These are phyloP conservation scores for Mustela nigripes DNA, from an alignment of 2,113 vertebrate species.

Conservation along the genomic window DNA sequence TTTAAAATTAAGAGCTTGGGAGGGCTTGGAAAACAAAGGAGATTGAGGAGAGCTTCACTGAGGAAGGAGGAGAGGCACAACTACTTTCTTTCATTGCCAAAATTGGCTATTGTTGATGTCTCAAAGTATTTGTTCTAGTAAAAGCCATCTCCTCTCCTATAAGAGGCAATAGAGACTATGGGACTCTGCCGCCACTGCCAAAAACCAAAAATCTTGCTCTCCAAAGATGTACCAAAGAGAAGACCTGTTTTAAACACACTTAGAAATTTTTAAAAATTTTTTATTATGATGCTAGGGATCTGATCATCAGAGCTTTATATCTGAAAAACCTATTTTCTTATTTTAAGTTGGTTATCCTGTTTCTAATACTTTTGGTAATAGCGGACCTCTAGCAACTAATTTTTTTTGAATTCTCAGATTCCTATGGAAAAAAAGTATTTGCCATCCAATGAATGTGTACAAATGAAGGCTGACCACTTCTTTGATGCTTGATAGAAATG, in stretches of 20 bases:
- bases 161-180: not conserved
- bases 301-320: not conserved
- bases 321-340: not conserved
- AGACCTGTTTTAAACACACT: not conserved
- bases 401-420: not conserved
- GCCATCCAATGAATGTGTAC: not conserved
- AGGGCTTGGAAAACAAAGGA: not conserved
- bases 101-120: not conserved
- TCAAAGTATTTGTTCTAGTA: not conserved
- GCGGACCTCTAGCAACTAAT: not conserved
- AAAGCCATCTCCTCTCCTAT: not conserved
- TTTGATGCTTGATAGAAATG: not conserved
- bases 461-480: not conserved
- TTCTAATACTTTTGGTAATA: not conserved
- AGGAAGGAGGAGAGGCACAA: not conserved
- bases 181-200: not conserved
- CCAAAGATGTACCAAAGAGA: not conserved
- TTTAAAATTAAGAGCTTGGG: not conserved
- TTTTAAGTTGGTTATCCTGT: not conserved
- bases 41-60: not conserved
- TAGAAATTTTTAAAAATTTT: not conserved
- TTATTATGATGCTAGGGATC: not conserved
- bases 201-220: not conserved
- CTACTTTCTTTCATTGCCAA: not conserved
- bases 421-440: not conserved